Evolutionary conservation across 2,113 vertebrate genomes (phyloP).

Genomic region (Leucopternis melanops): DNA sequence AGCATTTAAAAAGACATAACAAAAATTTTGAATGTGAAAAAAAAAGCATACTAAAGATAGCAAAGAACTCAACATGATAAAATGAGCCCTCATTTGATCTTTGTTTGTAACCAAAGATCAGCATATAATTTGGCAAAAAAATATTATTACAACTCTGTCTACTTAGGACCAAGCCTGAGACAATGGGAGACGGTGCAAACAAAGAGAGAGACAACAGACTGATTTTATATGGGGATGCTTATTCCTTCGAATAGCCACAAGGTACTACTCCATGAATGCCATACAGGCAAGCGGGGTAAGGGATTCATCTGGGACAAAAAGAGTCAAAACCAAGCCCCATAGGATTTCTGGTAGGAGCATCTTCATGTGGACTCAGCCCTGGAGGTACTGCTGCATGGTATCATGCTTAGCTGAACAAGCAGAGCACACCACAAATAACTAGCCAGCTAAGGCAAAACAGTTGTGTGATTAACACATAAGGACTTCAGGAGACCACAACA

Average conservation of each 20-base stretch:
- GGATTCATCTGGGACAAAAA: neutral
- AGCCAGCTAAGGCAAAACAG: neutral
- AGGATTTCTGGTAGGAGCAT: neutral
- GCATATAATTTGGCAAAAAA: neutral
- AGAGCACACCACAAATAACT: neutral
- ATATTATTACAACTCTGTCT: neutral
- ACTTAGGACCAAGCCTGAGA: neutral
- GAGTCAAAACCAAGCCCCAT: neutral
- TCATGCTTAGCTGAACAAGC: neutral
- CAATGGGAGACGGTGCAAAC: neutral
- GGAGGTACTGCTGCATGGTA: neutral
- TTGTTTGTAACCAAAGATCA: neutral
- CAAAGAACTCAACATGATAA: neutral
- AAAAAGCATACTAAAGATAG: neutral
- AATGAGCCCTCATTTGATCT: neutral
- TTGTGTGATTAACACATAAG: neutral
- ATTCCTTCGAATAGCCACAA: neutral
- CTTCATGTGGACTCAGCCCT: neutral
- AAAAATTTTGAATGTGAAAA: neutral
- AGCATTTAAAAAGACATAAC: neutral
- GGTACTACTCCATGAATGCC: neutral
- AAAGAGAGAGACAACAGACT: neutral
- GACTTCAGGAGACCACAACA: neutral
- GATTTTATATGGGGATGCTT: neutral
- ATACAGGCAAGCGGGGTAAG: neutral